Evolutionary conservation across 2,113 vertebrate species (phyloP).

Genomic region (Salvator merianae): DNA sequence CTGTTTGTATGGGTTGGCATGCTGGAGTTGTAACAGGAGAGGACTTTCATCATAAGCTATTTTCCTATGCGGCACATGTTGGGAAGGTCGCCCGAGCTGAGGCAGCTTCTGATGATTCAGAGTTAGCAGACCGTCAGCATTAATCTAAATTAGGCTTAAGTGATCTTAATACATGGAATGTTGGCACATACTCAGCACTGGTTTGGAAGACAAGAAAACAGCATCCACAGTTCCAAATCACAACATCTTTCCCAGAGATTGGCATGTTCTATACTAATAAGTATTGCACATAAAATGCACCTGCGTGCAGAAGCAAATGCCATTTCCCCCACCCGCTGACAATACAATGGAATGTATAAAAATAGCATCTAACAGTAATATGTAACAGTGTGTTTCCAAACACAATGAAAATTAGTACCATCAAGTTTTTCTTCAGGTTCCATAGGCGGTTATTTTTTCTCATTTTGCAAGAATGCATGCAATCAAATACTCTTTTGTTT

Average conservation of each 20-base stretch:
- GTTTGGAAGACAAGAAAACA: not conserved
- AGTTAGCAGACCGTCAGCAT: conserved; percentile 13
- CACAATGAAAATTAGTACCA: not conserved
- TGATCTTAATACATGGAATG: conserved; percentile 16
- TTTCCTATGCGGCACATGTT: conserved; percentile 13
- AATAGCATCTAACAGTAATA: not conserved
- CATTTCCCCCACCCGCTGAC: no score
- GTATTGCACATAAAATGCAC: not conserved
- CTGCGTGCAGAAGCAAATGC: not conserved
- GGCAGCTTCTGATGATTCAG: conserved; percentile 15
- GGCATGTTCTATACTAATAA: not conserved
- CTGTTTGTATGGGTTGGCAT: conserved; percentile 33
- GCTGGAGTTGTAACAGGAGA: conserved; percentile 17
- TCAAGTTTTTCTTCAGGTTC: not conserved
- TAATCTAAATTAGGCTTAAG: conserved; percentile 28
- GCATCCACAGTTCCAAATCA: not conserved
- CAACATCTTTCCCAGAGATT: not conserved
- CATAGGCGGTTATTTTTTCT: not conserved
- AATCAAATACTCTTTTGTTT: not conserved
- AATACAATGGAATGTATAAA: not conserved
- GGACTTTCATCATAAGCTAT: conserved; percentile 2
- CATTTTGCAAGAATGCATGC: not conserved
- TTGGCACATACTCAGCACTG: not conserved
- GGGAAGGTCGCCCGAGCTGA: conserved; percentile 26
- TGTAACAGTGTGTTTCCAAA: not conserved